Base-by-base conservation (phyloP, 2,888 invertebrate genomes). In the Spodoptera picta region DNA sequence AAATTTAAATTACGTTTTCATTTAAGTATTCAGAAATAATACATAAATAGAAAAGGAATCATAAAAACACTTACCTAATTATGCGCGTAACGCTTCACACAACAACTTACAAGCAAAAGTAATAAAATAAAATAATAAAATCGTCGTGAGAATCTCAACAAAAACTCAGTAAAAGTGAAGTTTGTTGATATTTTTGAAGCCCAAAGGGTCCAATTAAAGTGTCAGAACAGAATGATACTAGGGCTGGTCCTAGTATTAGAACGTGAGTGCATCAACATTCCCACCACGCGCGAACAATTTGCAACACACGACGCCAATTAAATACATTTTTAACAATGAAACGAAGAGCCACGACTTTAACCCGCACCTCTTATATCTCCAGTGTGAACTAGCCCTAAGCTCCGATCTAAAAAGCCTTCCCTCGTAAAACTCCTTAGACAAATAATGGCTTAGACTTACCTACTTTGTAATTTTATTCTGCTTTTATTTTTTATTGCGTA, bases 261-360 rank as follows among this genome's bases (percentile, higher is more conserved):
- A 80, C 82, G 85, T 83, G 83, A 77, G 73, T 48, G 65, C 55
- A 60, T 46, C 54, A 52, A 72, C 74, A 72, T 74, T 78, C 74
- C 51, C 60, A 63, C 79, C 83, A 80, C 81, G 78, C 75, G 77
- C 77, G 43, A 75, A 77, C 80, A 81, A 86, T 83, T 86, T 83
- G 82, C 85, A 75, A 76, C 80, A 82, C 86, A 85, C 86, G 86
- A 85, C 64, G 73, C 83, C 86, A 88, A 87, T 89, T 89, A 88
- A 86, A 85, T 78, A 71, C 69, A 81, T 83, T 80, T 82, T 80
- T 75, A 79, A 81, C 83, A 81, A 81, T 77, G 75, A 67, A 73
- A 72, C 60, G 57, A 59, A 64, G 54, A 67, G 59, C 75, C 77
- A 83, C 83, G 78, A 79, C 60, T 74, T 62, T 65, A 67, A 73